Percentiles rank a stretch among this genome's conserved stretches.
phyloP scores from a whole-genome alignment of 1,140 invertebrate species.

The Atta cephalotes region DNA sequence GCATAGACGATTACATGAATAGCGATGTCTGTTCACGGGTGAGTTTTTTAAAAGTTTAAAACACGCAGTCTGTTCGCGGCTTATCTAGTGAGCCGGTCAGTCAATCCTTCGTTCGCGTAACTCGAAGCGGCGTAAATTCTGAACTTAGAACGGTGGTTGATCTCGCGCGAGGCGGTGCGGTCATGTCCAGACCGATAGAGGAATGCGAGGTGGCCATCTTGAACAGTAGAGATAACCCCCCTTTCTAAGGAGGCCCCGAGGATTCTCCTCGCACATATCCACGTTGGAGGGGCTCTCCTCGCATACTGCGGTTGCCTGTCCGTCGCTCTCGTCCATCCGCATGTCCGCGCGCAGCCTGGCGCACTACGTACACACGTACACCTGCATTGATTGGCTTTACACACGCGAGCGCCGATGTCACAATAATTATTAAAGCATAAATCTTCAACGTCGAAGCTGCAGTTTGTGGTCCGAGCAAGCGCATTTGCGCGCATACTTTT shows the following conservation, averaged over 20 bases:
- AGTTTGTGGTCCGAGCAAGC: background rate
- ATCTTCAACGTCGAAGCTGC: constrained; percentile 70
- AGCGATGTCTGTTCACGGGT: background rate
- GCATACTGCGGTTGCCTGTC: constrained; percentile 67
- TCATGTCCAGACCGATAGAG: constrained; percentile 68
- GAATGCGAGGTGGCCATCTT: constrained; percentile 84
- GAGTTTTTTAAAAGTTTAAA: background rate
- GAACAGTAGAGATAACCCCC: constrained; percentile 73
- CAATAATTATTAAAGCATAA: constrained; percentile 84
- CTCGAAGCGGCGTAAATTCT: constrained; percentile 56
- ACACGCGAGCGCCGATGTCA: constrained; percentile 79
- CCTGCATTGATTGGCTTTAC: constrained; percentile 72
- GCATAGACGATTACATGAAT: background rate
- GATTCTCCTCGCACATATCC: constrained; percentile 72
- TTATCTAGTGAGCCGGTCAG: constrained; percentile 4
- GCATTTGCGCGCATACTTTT: background rate
- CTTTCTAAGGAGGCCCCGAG: constrained; percentile 78
- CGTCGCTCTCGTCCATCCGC: constrained; percentile 74
- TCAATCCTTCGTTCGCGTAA: constrained; percentile 24
- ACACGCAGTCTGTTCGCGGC: background rate
- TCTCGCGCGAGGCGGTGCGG: constrained; percentile 53
- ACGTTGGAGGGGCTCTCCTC: background rate
- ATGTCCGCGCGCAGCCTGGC: constrained; percentile 63
- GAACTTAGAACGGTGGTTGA: constrained; percentile 54
- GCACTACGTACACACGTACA: constrained; percentile 64